Evolutionary conservation across 1,140 invertebrate species (phyloP), one percentile per base, ranked within the genome.

Genomic region (Steinernema feltiae): DNA sequence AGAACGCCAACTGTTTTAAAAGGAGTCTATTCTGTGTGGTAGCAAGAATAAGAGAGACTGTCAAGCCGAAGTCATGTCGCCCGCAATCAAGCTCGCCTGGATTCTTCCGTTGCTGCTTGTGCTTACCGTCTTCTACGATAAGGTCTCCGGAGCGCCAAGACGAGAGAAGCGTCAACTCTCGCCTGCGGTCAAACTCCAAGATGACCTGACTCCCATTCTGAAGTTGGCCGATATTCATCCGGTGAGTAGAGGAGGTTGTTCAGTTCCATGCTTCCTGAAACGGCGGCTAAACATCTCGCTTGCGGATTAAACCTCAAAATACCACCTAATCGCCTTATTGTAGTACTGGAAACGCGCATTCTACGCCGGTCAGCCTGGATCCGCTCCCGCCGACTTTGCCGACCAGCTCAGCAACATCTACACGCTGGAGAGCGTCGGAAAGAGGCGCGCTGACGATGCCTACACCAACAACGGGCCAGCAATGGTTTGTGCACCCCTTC

Each of bases 81-180:
- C 24, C 24, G 53, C 53, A 7, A 27, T 63, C 24, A 63, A 63
- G 24, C 53, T 63, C 15, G 53, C 53, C 7, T 63, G 53, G 53
- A 27, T 63, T 21, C 7, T 63, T 21, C 24, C 53, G 12, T 27
- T 63, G 53, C 53, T 63, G 12, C 53, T 63, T 3, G 53, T 63
- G 24, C 53, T 63, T 3, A 27, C 53, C 53, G 24, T 63, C 53
- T 63, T 63, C 53, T 63, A 63, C 53, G 53, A 63, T 7, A 63
- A 63, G 53, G 53, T 63, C 15, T 63, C 53, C 24, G 53, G 53
- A 63, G 53, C 53, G 12, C 7, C 53, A 63, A 7, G 7, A 18
- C 53, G 53, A 12, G 53, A 63, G 53, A 63, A 63, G 53, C 53
- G 53, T 21, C 53, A 63, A 63, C 53, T 63, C 3, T 63, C 53